Conservation (phyloP, 2,888 invertebrate genomes). For the Aporophyla nigra region DNA sequence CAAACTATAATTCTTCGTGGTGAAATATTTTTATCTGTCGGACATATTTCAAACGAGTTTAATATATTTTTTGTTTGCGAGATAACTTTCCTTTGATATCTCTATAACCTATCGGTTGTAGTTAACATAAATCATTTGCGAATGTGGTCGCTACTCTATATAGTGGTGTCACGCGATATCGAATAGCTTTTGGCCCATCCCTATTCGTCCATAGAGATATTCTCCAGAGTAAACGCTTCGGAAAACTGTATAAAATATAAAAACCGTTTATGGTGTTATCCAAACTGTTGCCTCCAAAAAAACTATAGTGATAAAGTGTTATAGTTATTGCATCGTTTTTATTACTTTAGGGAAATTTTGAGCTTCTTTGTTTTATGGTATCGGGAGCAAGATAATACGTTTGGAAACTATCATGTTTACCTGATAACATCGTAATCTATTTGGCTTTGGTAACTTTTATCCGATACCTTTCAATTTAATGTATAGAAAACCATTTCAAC, state of each 20-base stretch:
- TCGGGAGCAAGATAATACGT: neutral
- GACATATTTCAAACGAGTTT: slow-evolving; percentile 42
- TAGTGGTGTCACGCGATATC: slow-evolving; percentile 41
- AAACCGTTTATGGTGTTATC: slow-evolving; percentile 49
- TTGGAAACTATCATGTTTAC: neutral
- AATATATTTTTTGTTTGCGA: slow-evolving; percentile 30
- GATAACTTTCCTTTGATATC: slow-evolving; percentile 31
- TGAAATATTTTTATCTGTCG: slow-evolving; percentile 12
- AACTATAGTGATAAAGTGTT: slow-evolving; percentile 28
- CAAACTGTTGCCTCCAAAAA: slow-evolving; percentile 25
- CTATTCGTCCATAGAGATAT: slow-evolving; percentile 38
- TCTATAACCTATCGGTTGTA: slow-evolving; percentile 18
- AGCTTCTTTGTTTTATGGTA: slow-evolving; percentile 31
- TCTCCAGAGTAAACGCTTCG: slow-evolving; percentile 34
- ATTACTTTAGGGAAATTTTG: slow-evolving; percentile 51
- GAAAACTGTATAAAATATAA: slow-evolving; percentile 44
- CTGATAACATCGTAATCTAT: neutral
- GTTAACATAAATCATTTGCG: slow-evolving; percentile 39
- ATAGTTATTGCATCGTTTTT: slow-evolving; percentile 46
- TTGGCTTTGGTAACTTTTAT: neutral
- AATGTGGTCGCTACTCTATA: slow-evolving; percentile 23
- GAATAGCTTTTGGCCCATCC: slow-evolving; percentile 31
- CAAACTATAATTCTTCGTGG: neutral
- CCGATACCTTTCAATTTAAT: neutral
- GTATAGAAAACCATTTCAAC: neutral